Conservation (phyloP, 2,888 invertebrate genomes). For the Hyalella azteca region DNA sequence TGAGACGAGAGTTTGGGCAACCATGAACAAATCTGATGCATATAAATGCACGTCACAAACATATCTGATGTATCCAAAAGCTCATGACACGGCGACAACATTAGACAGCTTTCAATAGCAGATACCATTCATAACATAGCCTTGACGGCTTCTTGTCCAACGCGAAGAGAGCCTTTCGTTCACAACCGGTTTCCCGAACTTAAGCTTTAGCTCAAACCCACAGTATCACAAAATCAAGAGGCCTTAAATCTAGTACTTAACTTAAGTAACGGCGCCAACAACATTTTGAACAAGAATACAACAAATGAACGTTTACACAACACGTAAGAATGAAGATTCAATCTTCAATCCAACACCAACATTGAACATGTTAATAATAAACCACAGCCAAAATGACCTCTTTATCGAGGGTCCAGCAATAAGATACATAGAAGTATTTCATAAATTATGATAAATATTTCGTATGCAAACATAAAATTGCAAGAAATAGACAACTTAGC, state of each 20-base stretch:
- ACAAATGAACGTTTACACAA: not conserved
- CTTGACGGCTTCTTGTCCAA: too few relatives aligned
- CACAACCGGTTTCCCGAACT: too few relatives aligned
- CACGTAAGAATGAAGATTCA: not conserved
- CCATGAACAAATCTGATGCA: not conserved
- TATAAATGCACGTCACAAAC: too few relatives aligned
- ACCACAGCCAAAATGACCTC: too few relatives aligned
- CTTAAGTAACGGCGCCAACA: not conserved
- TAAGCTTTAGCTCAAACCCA: slow-evolving; percentile 5
- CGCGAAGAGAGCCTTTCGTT: too few relatives aligned
- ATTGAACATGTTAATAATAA: slow-evolving; percentile 12
- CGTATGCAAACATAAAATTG: not conserved
- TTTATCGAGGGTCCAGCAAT: too few relatives aligned
- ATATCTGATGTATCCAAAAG: too few relatives aligned
- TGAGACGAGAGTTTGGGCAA: slow-evolving; percentile 8
- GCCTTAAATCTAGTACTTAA: not conserved
- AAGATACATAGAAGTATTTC: not conserved
- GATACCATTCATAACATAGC: too few relatives aligned
- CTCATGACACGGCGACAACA: too few relatives aligned
- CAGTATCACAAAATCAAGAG: not conserved
- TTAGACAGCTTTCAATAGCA: too few relatives aligned
- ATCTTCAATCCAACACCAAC: slow-evolving; percentile 23
- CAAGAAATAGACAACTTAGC: not conserved
- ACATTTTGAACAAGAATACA: not conserved
- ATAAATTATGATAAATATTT: slow-evolving; percentile 1